Evolutionary conservation across 1,140 invertebrate genomes (phyloP).

Genomic region (Drosophila busckii): DNA sequence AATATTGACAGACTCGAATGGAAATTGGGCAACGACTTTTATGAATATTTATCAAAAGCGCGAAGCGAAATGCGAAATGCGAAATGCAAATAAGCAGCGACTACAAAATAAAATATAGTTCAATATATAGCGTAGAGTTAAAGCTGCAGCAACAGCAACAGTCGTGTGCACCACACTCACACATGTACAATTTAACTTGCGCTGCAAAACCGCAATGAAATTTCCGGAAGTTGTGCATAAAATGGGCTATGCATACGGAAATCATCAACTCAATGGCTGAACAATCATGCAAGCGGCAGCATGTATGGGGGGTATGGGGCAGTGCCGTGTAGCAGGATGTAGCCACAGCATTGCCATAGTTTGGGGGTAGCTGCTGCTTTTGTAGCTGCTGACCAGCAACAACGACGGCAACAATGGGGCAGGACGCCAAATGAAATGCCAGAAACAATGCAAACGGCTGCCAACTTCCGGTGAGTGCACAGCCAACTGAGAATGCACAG

Average conservation of each 20-base stretch:
- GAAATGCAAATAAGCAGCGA: too few species aligned
- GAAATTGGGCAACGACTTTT: too few species aligned
- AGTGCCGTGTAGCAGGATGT: background rate
- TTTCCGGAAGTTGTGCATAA: constrained; percentile 78
- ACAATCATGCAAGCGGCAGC: constrained; percentile 45
- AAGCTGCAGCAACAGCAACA: constrained; percentile 12
- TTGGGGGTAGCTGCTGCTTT: constrained; percentile 1
- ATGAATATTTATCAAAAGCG: too few species aligned
- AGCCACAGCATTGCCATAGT: background rate
- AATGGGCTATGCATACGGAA: constrained; percentile 77
- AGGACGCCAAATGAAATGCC: constrained; percentile 65
- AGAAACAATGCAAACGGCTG: constrained; percentile 72
- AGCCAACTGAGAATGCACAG: constrained; percentile 10
- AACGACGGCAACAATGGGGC: constrained; percentile 64
- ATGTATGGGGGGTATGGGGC: background rate
- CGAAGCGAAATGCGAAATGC: too few species aligned
- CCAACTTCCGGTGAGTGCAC: constrained; percentile 54
- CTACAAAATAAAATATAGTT: too few species aligned
- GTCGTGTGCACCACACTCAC: constrained; percentile 11
- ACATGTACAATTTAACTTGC: constrained; percentile 44
- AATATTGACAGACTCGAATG: too few species aligned
- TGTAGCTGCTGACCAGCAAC: constrained; percentile 20
- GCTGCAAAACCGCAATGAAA: constrained; percentile 75
- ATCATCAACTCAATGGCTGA: constrained; percentile 77
- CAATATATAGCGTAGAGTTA: background rate